Percentiles rank a stretch among this genome's conserved stretches.
phyloP scores from a whole-genome alignment of 2,888 invertebrate genomes.

The Tethea ocularis region DNA sequence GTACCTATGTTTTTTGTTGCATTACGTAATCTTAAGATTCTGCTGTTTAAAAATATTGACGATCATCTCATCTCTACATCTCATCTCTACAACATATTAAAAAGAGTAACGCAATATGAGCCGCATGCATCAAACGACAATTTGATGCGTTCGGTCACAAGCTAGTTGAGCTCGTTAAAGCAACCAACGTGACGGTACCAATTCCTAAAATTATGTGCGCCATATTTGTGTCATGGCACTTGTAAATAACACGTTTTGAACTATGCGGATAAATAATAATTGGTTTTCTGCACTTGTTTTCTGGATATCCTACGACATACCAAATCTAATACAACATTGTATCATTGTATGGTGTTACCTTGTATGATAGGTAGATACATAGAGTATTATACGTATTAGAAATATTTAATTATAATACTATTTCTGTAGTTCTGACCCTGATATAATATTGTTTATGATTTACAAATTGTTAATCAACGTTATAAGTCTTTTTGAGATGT shows the following conservation, averaged over 20 bases:
- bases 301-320: too few relatives aligned
- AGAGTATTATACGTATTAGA: too few relatives aligned
- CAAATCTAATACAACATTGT: too few relatives aligned
- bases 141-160: constrained; percentile 67
- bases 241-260: constrained; percentile 44
- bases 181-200: constrained; percentile 59
- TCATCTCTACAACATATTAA: constrained; percentile 52
- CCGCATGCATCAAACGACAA: constrained; percentile 59
- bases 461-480: too few relatives aligned
- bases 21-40: not conserved
- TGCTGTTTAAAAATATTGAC: constrained; percentile 8
- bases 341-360: too few relatives aligned
- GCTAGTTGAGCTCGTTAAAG: constrained; percentile 79
- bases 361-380: too few relatives aligned
- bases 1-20: not conserved
- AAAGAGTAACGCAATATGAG: constrained; percentile 59
- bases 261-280: constrained; percentile 6
- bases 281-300: not conserved
- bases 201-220: constrained; percentile 73
- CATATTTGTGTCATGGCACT: constrained; percentile 70
- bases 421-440: too few relatives aligned
- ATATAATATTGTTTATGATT: too few relatives aligned
- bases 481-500: too few relatives aligned
- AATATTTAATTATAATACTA: too few relatives aligned
- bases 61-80: too few relatives aligned